Conservation (phyloP, 2,888 invertebrate species). For the Lithodes maja region DNA sequence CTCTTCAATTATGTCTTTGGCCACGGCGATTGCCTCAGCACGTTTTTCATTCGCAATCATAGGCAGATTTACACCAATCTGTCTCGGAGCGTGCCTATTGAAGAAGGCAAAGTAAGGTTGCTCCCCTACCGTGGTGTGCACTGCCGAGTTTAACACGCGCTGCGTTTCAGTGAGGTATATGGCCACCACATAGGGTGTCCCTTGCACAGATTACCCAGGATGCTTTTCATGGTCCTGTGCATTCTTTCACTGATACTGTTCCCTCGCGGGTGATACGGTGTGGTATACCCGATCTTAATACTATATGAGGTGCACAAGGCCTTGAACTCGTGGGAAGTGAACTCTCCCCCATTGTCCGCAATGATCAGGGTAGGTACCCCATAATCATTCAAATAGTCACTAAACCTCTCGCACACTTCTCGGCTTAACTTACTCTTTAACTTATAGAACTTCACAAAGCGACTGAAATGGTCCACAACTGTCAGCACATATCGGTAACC, state of each 20-base stretch:
- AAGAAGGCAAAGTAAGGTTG: neutral
- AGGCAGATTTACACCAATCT: neutral
- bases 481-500: neutral
- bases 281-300: neutral
- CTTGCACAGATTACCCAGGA: neutral
- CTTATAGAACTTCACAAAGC: neutral
- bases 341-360: conserved; percentile 8
- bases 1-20: neutral
- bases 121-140: neutral
- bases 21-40: neutral
- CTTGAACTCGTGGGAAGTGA: neutral
- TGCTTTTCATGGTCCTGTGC: neutral
- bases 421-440: neutral
- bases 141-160: neutral
- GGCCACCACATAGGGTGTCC: conserved; percentile 7
- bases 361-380: neutral
- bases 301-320: neutral
- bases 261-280: conserved; percentile 3
- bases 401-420: neutral
- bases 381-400: conserved; percentile 3
- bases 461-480: neutral
- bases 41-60: neutral
- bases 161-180: neutral
- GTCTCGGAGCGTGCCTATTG: neutral
- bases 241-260: neutral